These are phyloP conservation scores for Rapana venosa DNA, from an alignment of 2,888 invertebrate species.

Conservation along the genomic window DNA sequence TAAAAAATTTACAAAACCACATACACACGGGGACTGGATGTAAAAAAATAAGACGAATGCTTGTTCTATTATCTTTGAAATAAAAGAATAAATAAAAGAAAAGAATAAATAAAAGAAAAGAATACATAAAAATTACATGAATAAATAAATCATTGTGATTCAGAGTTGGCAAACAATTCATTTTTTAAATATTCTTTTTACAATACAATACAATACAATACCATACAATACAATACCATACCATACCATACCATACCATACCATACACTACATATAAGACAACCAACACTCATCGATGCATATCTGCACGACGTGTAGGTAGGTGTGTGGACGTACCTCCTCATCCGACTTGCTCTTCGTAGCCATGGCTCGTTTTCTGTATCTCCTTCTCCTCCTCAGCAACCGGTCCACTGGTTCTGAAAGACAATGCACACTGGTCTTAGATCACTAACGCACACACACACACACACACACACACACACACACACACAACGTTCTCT, in stretches of 20 bases:
- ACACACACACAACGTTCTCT: neutral
- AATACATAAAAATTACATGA: no score
- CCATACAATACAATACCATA: neutral
- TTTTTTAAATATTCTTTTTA: no score
- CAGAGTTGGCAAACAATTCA: no score
- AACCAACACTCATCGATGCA: no score
- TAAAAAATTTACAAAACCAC: no score
- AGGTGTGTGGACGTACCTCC: neutral
- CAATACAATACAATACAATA: neutral
- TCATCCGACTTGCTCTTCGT: neutral
- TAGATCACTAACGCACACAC: neutral
- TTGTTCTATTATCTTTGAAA: no score
- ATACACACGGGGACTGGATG: no score
- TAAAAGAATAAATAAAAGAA: no score
- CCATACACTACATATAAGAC: neutral
- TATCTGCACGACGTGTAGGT: neutral
- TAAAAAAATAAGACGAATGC: no score
- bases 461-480: conserved; percentile 1
- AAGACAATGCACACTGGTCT: neutral
- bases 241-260: neutral
- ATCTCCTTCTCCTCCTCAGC: conserved; percentile 1
- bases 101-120: no score
- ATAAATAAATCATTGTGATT: no score
- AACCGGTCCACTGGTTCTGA: neutral
- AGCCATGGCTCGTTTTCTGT: conserved; percentile 31